A percentile compares a stretch with the other conserved stretches of the same genome.
Evolutionary conservation across 1,140 invertebrate genomes (phyloP).

Genomic region (Hycleus phaleratus): DNA sequence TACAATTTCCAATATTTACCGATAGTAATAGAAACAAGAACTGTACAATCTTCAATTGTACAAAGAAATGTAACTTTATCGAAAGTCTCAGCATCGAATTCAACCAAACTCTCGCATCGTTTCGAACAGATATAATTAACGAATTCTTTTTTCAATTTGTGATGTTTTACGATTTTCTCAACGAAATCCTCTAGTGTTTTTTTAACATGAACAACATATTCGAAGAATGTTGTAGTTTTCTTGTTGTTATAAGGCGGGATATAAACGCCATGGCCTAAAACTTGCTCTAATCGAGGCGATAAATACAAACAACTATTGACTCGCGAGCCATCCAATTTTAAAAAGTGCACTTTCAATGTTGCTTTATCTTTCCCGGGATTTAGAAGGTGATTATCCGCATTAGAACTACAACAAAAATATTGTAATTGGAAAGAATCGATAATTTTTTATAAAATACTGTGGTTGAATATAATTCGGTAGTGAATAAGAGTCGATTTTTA

Average conservation of each 20-base stretch:
- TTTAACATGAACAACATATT: constrained; percentile 30
- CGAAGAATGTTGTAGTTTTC: constrained; percentile 13
- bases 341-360: constrained; percentile 28
- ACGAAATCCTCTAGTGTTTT: constrained; percentile 27
- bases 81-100: constrained; percentile 36
- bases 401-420: neutral
- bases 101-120: constrained; percentile 30
- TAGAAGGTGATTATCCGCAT: constrained; percentile 7
- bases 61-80: constrained; percentile 31
- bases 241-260: constrained; percentile 29
- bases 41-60: constrained; percentile 30
- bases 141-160: constrained; percentile 33
- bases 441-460: constrained; percentile 10
- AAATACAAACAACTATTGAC: constrained; percentile 29
- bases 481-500: constrained; percentile 31
- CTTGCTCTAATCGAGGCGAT: constrained; percentile 33
- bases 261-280: constrained; percentile 25
- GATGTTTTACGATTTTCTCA: constrained; percentile 23
- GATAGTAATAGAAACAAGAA: constrained; percentile 33
- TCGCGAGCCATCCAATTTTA: constrained; percentile 26
- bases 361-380: constrained; percentile 34
- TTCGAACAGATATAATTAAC: constrained; percentile 27
- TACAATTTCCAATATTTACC: constrained; percentile 16
- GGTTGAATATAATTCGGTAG: constrained; percentile 33
- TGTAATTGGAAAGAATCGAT: neutral